Conservation (phyloP, 1,140 invertebrate species). For the Heliconius hermathena region DNA sequence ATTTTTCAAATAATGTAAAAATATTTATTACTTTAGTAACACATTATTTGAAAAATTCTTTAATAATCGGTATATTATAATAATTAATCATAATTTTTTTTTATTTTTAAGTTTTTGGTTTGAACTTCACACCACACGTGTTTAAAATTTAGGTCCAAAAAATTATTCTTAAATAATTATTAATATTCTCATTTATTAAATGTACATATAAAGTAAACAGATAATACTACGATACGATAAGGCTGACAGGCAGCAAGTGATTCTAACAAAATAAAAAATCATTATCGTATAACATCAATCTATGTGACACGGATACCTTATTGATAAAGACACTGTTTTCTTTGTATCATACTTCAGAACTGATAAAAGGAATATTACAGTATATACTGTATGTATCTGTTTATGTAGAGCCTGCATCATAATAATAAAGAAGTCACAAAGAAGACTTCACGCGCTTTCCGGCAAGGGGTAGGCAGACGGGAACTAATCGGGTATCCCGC, state of each 20-base stretch:
- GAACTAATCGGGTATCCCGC: too few relatives aligned
- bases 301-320: conserved; percentile 8
- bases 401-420: neutral
- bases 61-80: too few relatives aligned
- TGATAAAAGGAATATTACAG: neutral
- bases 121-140: too few relatives aligned
- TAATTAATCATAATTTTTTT: too few relatives aligned
- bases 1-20: too few relatives aligned
- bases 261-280: neutral
- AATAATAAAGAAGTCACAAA: neutral
- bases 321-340: neutral
- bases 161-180: neutral
- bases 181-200: neutral
- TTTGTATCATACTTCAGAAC: neutral
- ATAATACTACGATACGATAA: too few relatives aligned
- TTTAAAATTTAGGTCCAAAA: too few relatives aligned
- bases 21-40: too few relatives aligned
- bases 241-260: neutral
- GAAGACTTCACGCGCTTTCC: too few relatives aligned
- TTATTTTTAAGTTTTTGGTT: too few relatives aligned
- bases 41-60: too few relatives aligned
- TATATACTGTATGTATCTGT: neutral
- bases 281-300: conserved; percentile 5
- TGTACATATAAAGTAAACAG: neutral
- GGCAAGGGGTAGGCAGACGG: too few relatives aligned